Evolutionary conservation across 64 coral and sea anemone genomes (phyloP).

Genomic region (Stichodactyla mertensii): DNA sequence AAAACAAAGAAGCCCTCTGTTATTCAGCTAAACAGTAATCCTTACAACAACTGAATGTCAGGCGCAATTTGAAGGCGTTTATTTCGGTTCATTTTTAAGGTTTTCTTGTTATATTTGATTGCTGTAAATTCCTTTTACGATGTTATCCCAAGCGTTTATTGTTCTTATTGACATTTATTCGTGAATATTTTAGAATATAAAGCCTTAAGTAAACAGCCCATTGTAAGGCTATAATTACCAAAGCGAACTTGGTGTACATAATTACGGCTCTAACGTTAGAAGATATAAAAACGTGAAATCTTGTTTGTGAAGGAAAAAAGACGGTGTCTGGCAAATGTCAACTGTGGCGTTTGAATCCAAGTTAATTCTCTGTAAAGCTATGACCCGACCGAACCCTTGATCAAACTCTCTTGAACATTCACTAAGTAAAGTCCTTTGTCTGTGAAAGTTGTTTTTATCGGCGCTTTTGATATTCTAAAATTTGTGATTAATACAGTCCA

Average conservation of each 20-base stretch:
- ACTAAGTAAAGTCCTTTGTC: background rate
- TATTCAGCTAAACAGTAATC: background rate
- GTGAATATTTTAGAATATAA: slow-evolving; percentile 18
- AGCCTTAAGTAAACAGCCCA: slow-evolving; percentile 10
- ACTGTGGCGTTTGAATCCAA: background rate
- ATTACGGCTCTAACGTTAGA: background rate
- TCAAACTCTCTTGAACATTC: background rate
- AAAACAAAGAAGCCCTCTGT: background rate
- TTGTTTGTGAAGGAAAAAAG: background rate
- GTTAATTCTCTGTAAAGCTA: background rate
- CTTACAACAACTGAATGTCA: background rate
- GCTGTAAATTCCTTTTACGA: slow-evolving; percentile 13
- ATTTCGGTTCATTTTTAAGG: background rate
- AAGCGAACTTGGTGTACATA: background rate
- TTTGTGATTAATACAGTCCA: background rate
- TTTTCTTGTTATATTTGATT: slow-evolving; percentile 8
- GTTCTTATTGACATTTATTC: slow-evolving; percentile 19
- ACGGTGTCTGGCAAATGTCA: background rate
- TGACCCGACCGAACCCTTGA: background rate
- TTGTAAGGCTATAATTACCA: slow-evolving; percentile 15
- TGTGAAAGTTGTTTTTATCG: background rate
- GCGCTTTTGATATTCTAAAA: background rate
- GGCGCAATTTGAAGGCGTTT: background rate
- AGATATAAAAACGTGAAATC: background rate
- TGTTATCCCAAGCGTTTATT: slow-evolving; percentile 2